Percentiles rank a stretch among this genome's conserved stretches.
Evolutionary conservation across 1,140 invertebrate genomes (phyloP).

Genomic region (Trialeurodes vaporariorum): DNA sequence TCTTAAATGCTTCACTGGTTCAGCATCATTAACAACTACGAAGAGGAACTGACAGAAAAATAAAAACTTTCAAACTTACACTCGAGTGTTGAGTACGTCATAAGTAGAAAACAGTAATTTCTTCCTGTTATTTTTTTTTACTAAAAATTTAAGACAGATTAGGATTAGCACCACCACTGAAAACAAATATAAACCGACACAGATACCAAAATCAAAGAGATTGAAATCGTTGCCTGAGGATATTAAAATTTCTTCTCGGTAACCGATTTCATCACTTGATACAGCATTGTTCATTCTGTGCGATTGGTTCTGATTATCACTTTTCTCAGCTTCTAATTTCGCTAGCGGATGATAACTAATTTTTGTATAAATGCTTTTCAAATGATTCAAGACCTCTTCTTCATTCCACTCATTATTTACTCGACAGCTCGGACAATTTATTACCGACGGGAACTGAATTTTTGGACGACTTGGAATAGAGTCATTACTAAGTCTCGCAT

Average conservation of each 20-base stretch:
- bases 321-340: not conserved
- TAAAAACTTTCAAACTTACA: no score
- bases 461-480: constrained; percentile 97
- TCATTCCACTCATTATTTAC: constrained; percentile 48
- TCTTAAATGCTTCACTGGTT: no score
- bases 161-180: not conserved
- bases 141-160: not conserved
- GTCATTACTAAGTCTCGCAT: constrained; percentile 75
- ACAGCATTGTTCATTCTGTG: not conserved
- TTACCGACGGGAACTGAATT: constrained; percentile 68
- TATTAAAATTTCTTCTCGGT: not conserved
- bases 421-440: constrained; percentile 58
- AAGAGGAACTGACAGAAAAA: no score
- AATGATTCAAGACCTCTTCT: constrained; percentile 55
- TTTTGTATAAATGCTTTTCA: constrained; percentile 58
- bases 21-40: no score
- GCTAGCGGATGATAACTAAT: constrained; percentile 18
- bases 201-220: not conserved
- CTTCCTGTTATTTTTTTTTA: not conserved
- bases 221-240: not conserved
- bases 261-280: not conserved
- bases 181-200: not conserved
- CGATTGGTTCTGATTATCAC: no score
- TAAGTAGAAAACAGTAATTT: no score
- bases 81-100: no score